A percentile compares a stretch with the other conserved stretches of the same genome.
phyloP scores from a whole-genome alignment of 2,113 vertebrate genomes.

The Anguilla rostrata region DNA sequence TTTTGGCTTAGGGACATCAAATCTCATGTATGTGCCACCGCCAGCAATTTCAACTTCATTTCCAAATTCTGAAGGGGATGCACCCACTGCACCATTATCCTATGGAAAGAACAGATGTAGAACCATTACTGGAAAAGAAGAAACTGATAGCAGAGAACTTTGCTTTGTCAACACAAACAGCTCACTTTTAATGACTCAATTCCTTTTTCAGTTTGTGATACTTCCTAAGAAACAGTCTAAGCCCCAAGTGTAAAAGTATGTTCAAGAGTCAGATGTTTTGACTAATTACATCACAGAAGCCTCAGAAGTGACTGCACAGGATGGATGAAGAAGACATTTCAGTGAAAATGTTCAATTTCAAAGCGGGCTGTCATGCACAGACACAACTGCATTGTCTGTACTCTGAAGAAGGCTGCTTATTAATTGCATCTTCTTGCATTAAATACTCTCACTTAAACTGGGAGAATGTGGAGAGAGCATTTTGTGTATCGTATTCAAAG shows the following conservation, averaged over 20 bases:
- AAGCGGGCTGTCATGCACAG: not conserved
- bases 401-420: constrained; percentile 38
- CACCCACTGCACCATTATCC: constrained; percentile 69
- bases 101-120: constrained; percentile 38
- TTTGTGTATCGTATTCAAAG: not conserved
- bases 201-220: not conserved
- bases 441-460: constrained; percentile 48
- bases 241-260: not conserved
- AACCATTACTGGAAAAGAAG: not conserved
- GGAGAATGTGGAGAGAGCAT: constrained; percentile 25
- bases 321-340: not conserved
- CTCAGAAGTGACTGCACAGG: not conserved
- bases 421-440: constrained; percentile 38
- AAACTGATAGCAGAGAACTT: not conserved
- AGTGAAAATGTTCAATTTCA: not conserved
- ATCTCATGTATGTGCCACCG: constrained; percentile 78
- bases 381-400: not conserved
- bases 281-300: not conserved
- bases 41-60: constrained; percentile 66
- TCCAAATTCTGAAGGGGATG: constrained; percentile 65
- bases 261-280: not conserved
- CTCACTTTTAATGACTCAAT: no score
- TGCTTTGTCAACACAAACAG: not conserved
- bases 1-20: constrained; percentile 78
- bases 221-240: not conserved